Base-by-base conservation (phyloP, 2,113 vertebrate genomes). In the Alethe diademata region DNA sequence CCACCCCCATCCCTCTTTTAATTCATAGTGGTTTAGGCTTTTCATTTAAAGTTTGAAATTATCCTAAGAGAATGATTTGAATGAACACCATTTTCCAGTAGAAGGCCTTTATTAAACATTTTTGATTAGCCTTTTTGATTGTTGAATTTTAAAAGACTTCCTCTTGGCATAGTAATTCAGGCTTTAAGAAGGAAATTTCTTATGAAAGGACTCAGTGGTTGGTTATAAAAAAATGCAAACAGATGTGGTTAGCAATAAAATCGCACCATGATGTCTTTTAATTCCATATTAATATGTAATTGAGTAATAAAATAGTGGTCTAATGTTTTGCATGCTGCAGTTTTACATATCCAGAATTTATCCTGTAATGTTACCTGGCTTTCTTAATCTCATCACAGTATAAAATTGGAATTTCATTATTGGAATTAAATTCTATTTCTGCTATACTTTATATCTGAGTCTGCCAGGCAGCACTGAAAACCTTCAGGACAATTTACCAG, bases 281-380 rank as follows among this genome's bases (percentile, higher is more conserved):
- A 96, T 95, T 96, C 78, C 28, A 66, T 96, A 95, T 96, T 96
- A 97, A 96, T 96, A 88, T 17, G n/a, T 78, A 95, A 86, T 91
- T 89, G 91, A 86, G 89, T 88, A 95, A 97, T 96, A 94, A 96
- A 90, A 69, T 83, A 70, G 38, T 64, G 76, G 36, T 54, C 48
- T 81, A 83, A 81, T 75, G 72, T 88, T 93, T 94, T 85, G 79
- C 65, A 38, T 81, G 58, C 78, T 90, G 60, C 56, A 90, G 60
- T 65, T 96, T 86, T 92, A 79, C 53, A 60, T 79, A 61, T 11
- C 19, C 56, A 76, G 95, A 88, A 91, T 70, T 88, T 74, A 91
- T 88, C 35, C 60, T 64, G 56, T 71, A 87, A 94, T 81, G 58
- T 67, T 92, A 93, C 88, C 75, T 91, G 67, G 50, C 26, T 90